Evolutionary conservation across 2,797 vertebrate genomes (phyloP), one percentile per base, ranked within the genome.

Genomic region (Pempheris klunzingeri): DNA sequence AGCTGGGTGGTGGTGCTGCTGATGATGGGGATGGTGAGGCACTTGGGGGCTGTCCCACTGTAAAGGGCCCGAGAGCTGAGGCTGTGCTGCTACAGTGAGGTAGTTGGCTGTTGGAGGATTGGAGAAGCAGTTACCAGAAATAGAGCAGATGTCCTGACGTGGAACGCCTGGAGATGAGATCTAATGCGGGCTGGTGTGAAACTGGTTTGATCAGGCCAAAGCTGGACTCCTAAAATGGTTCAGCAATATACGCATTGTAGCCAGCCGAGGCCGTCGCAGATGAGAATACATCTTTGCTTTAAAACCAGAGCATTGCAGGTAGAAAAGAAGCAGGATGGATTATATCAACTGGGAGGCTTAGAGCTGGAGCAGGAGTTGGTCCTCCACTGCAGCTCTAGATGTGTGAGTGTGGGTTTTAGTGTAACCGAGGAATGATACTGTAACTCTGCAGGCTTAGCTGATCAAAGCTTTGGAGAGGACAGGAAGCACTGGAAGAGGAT

Each of bases 401-500:
- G 71, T 81, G 85, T 53, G 80, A 86, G 87, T 82, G 87, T 89
- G 83, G 89, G 84, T 87, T 88, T 90, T 90, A 89, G 80, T 86
- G 86, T 88, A 88, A 82, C 90, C 43, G 83, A 85, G 69, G 75
- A 88, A 74, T 89, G 88, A 91, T 90, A 91, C 87, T 87, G 85
- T 88, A 89, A 82, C 93, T 88, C 83, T 85, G 71, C 86, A 80
- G 84, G 91, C 91, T 92, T 90, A 92, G 86, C 83, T 85, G 87
- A 93, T 92, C 92, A 91, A 89, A 85, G 90, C 92, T 87, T 89
- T 82, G 77, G 87, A 88, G 82, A 87, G 85, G 81, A 86, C 59
- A 79, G 81, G 81, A 89, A 66, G 82, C 80, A 82, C 46, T 83
- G 85, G 82, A 82, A 81, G 71, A 83, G 77, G 87, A 86, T 86